phyloP scores from a whole-genome alignment of 2,797 vertebrate species.

The Rachycentron canadum region DNA sequence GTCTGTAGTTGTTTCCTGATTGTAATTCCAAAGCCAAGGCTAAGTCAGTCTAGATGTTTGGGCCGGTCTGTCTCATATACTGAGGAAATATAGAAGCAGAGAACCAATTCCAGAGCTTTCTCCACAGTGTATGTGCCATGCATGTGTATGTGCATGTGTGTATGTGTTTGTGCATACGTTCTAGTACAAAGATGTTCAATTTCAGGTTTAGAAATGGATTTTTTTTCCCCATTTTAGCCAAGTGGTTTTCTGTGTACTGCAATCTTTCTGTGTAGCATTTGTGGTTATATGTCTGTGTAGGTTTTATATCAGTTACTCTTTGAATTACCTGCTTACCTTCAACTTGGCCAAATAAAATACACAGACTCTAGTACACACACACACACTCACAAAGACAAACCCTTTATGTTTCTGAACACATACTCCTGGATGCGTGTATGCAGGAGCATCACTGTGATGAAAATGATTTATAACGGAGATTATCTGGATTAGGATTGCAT shows the following conservation, averaged over 20 bases:
- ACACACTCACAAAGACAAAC: neutral
- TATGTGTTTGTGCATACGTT: neutral
- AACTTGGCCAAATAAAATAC: neutral
- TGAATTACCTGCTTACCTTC: slow-evolving; percentile 8
- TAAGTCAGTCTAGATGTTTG: slow-evolving; percentile 40
- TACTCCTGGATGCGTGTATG: slow-evolving; percentile 1
- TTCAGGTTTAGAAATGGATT: slow-evolving; percentile 4
- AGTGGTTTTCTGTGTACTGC: neutral
- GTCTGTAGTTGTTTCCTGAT: slow-evolving; percentile 59
- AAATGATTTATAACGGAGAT: slow-evolving; percentile 58
- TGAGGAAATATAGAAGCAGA: slow-evolving; percentile 37
- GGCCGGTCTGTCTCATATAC: slow-evolving; percentile 14
- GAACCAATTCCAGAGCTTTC: slow-evolving; percentile 41
- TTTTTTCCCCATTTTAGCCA: neutral
- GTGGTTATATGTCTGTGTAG: neutral
- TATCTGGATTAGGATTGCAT: slow-evolving; percentile 71
- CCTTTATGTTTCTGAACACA: slow-evolving; percentile 14
- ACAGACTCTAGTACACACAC: neutral
- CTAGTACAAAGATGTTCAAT: slow-evolving; percentile 4
- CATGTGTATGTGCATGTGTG: slow-evolving; percentile 1
- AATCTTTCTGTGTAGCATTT: neutral
- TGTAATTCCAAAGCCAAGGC: slow-evolving; percentile 48
- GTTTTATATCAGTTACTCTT: slow-evolving; percentile 20
- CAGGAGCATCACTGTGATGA: slow-evolving; percentile 46
- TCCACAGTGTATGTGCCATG: neutral